These are phyloP conservation scores for Alectoris magna DNA, from an alignment of 2,797 vertebrate species.

Conservation along the genomic window DNA sequence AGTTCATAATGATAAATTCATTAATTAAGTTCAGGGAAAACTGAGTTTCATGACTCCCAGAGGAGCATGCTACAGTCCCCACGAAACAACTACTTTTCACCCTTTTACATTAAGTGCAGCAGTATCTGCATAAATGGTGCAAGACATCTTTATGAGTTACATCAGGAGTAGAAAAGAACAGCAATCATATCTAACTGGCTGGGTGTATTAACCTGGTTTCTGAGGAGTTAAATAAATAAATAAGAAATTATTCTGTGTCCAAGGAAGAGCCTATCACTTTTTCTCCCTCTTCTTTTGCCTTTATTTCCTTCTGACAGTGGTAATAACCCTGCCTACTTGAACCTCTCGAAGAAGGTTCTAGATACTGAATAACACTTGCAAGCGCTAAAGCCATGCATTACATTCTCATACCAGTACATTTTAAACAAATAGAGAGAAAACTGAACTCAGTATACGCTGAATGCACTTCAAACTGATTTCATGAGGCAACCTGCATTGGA, in stretches of 20 bases:
- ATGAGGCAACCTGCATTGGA: background rate
- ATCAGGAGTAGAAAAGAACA: conserved; percentile 22
- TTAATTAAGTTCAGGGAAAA: conserved; percentile 58
- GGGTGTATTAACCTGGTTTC: conserved; percentile 42
- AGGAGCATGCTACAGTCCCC: background rate
- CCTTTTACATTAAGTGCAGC: conserved; percentile 55
- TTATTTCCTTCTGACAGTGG: background rate
- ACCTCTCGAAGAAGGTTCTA: background rate
- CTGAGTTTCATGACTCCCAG: conserved; percentile 31
- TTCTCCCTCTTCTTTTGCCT: background rate
- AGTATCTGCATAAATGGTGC: conserved; percentile 43
- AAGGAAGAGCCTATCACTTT: background rate
- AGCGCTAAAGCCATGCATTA: background rate
- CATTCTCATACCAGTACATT: background rate
- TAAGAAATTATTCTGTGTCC: background rate
- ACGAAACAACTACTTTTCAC: conserved; percentile 42
- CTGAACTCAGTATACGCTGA: background rate
- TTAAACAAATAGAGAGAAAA: background rate
- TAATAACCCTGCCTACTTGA: background rate
- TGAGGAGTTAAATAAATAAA: background rate
- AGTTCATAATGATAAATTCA: conserved; percentile 52
- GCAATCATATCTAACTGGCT: conserved; percentile 17
- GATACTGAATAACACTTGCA: background rate
- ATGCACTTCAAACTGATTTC: background rate
- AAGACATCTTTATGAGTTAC: conserved; percentile 57